Conservation (phyloP, 1,140 invertebrate genomes). For the Trichoplusia ni region DNA sequence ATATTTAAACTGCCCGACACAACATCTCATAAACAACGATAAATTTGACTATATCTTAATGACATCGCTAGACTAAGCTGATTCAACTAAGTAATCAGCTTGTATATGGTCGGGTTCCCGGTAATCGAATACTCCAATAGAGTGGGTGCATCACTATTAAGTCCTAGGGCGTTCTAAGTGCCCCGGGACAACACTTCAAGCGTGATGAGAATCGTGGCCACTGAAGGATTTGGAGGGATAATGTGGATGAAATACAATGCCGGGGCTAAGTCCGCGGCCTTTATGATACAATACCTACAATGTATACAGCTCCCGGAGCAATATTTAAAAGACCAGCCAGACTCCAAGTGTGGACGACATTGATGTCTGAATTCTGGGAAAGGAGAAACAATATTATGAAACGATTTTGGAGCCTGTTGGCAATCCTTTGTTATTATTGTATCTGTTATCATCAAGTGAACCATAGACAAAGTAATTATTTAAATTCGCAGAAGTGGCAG, state of each 20-base stretch:
- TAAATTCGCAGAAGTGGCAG: neutral
- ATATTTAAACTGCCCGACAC: neutral
- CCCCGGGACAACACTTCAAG: slow-evolving; percentile 12
- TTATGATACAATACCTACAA: slow-evolving; percentile 3
- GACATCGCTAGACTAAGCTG: neutral
- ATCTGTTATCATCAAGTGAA: neutral
- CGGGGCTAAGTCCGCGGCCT: neutral
- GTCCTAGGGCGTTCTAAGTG: slow-evolving; percentile 29
- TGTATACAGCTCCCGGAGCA: neutral
- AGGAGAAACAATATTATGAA: neutral
- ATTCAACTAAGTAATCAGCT: slow-evolving; percentile 27
- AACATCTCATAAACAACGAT: slow-evolving; percentile 4
- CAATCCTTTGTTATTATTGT: neutral
- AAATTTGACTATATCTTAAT: slow-evolving; percentile 17
- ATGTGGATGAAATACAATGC: slow-evolving; percentile 25
- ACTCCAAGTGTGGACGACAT: neutral
- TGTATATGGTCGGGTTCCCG: slow-evolving; percentile 22
- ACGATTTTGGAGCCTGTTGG: no score
- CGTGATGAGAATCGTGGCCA: slow-evolving; percentile 32
- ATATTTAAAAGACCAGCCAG: neutral
- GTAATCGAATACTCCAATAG: slow-evolving; percentile 29
- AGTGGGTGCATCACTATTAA: slow-evolving; percentile 23
- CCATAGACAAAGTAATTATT: slow-evolving; percentile 11
- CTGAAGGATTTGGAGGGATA: slow-evolving; percentile 28
- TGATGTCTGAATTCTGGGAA: slow-evolving; percentile 11